Percentiles rank a stretch among this genome's conserved stretches.
phyloP scores from a whole-genome alignment of 2,888 invertebrate species.

The Celastrina argiolus region DNA sequence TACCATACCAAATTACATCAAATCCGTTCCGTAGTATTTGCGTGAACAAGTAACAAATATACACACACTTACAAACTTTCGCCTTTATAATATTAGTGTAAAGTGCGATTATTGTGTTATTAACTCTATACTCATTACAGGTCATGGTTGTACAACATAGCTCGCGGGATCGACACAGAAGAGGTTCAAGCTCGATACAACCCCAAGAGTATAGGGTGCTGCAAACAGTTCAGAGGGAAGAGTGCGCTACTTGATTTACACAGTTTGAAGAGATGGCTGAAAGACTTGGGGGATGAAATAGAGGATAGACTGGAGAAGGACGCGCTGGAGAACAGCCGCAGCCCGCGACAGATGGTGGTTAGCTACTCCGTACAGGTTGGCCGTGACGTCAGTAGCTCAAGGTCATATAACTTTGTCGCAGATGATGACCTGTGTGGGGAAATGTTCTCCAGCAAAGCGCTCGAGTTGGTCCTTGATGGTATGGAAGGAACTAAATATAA shows the following conservation, averaged over 20 bases:
- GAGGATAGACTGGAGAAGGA: slow-evolving; percentile 90
- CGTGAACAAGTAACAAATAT: no score
- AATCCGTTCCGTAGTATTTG: no score
- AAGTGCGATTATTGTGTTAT: no score
- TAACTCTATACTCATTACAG: slow-evolving; percentile 66
- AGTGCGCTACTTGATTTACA: slow-evolving; percentile 82
- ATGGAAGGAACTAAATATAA: slow-evolving; percentile 59
- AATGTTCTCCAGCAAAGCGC: slow-evolving; percentile 80
- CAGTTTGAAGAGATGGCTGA: slow-evolving; percentile 87
- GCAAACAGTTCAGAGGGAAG: slow-evolving; percentile 94
- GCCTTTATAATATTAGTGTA: no score
- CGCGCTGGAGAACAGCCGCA: slow-evolving; percentile 86
- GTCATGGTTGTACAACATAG: slow-evolving; percentile 90
- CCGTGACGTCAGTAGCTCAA: slow-evolving; percentile 80
- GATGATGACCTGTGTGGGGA: slow-evolving; percentile 81
- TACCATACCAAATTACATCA: no score
- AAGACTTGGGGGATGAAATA: slow-evolving; percentile 88
- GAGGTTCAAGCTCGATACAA: slow-evolving; percentile 90
- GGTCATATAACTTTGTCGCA: slow-evolving; percentile 77
- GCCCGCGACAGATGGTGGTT: slow-evolving; percentile 87
- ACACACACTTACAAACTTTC: not conserved
- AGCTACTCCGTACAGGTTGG: slow-evolving; percentile 80
- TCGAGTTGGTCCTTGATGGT: slow-evolving; percentile 82
- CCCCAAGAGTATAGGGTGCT: slow-evolving; percentile 96
- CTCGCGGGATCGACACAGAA: slow-evolving; percentile 91